Evolutionary conservation across 2,113 vertebrate genomes (phyloP).

Genomic region (Grantiella picta): DNA sequence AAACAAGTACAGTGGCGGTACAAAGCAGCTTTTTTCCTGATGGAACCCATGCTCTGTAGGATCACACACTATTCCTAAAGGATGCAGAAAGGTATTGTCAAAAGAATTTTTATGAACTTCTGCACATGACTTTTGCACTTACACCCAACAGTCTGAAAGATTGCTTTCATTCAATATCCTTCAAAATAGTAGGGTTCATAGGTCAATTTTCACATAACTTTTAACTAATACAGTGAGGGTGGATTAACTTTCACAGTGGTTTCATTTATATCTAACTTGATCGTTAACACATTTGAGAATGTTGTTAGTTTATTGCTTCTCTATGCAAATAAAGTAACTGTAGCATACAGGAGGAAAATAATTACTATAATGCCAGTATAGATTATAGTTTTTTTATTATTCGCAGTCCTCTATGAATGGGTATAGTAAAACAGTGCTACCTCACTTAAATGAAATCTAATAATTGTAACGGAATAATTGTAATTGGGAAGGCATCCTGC

Average conservation of each 20-base stretch:
- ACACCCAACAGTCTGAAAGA: neutral
- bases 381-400: accelerated
- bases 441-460: neutral
- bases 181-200: neutral
- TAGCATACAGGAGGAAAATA: neutral
- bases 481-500: neutral
- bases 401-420: neutral
- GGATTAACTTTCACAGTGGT: neutral
- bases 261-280: neutral
- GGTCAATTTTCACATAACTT: neutral
- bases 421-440: neutral
- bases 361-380: accelerated
- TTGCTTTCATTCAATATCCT: neutral
- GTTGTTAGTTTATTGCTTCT: neutral
- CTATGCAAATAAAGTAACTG: neutral
- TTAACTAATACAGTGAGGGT: neutral
- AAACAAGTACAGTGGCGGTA: accelerated
- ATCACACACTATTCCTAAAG: neutral
- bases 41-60: neutral
- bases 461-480: neutral
- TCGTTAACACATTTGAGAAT: neutral
- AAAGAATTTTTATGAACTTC: neutral
- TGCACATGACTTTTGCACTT: neutral
- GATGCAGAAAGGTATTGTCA: neutral
- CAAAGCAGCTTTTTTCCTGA: neutral